Conservation (phyloP, 2,888 invertebrate genomes). For the Folsomia manolachei region DNA sequence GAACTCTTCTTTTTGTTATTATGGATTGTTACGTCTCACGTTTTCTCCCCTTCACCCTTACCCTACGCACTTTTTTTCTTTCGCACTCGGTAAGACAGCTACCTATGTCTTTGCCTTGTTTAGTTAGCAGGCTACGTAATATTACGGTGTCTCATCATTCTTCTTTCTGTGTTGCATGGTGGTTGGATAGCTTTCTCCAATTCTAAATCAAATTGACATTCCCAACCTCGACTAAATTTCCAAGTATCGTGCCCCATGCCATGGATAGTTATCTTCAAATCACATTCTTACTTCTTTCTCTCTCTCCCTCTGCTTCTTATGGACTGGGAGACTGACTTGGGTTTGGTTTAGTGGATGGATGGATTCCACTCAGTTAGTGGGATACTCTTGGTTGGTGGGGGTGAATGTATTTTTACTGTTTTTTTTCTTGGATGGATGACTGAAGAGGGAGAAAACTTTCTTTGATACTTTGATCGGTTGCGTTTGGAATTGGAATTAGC, state of each 20-base stretch:
- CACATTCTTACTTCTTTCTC: conserved; percentile 4
- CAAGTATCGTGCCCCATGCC: neutral
- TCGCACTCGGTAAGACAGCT: neutral
- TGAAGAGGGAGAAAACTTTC: neutral
- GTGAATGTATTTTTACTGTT: neutral
- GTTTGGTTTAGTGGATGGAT: neutral
- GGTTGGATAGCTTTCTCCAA: conserved; percentile 14
- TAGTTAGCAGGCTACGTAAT: too few species aligned
- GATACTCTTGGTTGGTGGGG: too few species aligned
- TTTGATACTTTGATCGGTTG: neutral
- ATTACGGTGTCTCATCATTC: conserved; percentile 33
- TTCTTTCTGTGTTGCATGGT: conserved; percentile 10
- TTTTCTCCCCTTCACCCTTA: neutral
- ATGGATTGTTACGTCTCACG: neutral
- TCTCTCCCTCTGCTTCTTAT: too few species aligned
- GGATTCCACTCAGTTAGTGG: neutral
- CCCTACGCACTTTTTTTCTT: neutral
- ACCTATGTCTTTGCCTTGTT: too few species aligned
- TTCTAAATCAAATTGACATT: conserved; percentile 42
- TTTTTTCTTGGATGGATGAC: neutral
- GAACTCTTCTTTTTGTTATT: neutral
- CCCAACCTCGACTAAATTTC: conserved; percentile 25
- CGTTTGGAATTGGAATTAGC: neutral
- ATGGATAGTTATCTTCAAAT: conserved; percentile 10
- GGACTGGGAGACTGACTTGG: neutral